A percentile compares a stretch with the other conserved stretches of the same genome.
phyloP scores from a whole-genome alignment of 2,113 vertebrate species.

The Equus quagga region DNA sequence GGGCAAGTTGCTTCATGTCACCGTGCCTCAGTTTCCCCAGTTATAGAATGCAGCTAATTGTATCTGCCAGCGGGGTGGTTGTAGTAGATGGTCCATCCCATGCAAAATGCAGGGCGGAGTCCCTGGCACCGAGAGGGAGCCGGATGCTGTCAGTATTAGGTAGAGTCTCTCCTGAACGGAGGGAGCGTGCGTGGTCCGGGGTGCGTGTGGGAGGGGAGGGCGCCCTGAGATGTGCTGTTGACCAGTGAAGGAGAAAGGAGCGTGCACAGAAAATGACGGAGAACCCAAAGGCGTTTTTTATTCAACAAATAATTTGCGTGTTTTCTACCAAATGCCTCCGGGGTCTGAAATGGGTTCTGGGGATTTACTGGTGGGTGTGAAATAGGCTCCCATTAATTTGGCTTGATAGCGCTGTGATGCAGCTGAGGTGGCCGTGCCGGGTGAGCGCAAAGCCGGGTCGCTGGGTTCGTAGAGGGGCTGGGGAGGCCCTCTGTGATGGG shows the following conservation, averaged over 20 bases:
- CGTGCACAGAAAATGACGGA: too few relatives aligned
- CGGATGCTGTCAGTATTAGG: too few relatives aligned
- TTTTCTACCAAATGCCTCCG: not conserved
- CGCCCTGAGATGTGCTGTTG: rapidly evolving
- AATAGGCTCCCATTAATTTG: not conserved
- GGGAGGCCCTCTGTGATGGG: not conserved
- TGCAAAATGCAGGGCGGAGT: too few relatives aligned
- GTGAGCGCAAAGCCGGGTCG: too few relatives aligned
- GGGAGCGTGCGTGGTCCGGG: not conserved
- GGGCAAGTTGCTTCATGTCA: not conserved
- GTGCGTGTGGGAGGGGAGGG: rapidly evolving
- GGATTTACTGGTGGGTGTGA: not conserved
- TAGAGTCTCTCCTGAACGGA: not conserved
- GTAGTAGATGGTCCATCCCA: not conserved
- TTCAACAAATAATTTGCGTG: not conserved
- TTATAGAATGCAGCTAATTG: too few relatives aligned
- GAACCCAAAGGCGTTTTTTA: not conserved
- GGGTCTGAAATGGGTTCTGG: not conserved
- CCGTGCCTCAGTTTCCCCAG: not conserved
- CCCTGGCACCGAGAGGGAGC: not conserved
- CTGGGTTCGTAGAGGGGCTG: not conserved
- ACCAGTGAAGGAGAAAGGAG: not conserved
- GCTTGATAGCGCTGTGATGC: rapidly evolving
- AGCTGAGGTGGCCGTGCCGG: rapidly evolving
- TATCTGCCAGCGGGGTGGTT: rapidly evolving